Conservation (phyloP, 2,797 vertebrate species). For the Pseudomugil gertrudae region DNA sequence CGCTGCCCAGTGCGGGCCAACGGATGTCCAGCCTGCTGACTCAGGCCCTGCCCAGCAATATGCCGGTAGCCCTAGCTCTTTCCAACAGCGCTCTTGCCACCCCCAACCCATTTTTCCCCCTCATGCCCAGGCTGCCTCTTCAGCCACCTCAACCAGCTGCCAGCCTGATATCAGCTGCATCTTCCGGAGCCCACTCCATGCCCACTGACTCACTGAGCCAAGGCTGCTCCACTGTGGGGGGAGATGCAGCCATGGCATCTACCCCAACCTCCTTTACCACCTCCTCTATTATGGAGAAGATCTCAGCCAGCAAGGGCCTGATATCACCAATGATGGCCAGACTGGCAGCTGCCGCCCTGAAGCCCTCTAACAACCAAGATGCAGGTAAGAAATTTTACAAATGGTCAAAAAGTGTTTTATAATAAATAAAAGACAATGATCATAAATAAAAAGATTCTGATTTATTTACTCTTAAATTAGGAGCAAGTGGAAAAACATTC, state of each 20-base stretch:
- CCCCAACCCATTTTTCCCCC: conserved; percentile 90
- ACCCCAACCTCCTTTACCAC: conserved; percentile 86
- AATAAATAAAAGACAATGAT: background rate
- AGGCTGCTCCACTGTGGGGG: conserved; percentile 81
- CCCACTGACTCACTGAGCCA: conserved; percentile 86
- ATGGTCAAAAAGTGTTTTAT: background rate
- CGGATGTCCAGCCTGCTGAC: conserved; percentile 92
- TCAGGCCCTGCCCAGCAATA: conserved; percentile 92
- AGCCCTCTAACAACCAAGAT: conserved; percentile 87
- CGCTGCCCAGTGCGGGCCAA: conserved; percentile 81
- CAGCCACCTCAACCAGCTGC: conserved; percentile 86
- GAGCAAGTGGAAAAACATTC: conserved; percentile 8
- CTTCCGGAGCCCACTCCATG: conserved; percentile 83
- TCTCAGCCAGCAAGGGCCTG: conserved; percentile 96
- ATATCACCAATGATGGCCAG: conserved; percentile 99
- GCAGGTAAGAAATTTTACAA: conserved; percentile 80
- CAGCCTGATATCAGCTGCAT: conserved; percentile 83
- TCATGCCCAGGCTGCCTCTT: conserved; percentile 87
- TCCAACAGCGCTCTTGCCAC: conserved; percentile 86
- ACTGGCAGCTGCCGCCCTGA: conserved; percentile 95
- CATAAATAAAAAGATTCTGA: background rate
- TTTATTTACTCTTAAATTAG: background rate
- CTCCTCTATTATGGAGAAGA: conserved; percentile 97
- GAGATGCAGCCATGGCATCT: conserved; percentile 80
- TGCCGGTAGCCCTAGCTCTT: conserved; percentile 92